Base-by-base conservation (phyloP, 1,140 invertebrate genomes). In the Monomorium pharaonis region DNA sequence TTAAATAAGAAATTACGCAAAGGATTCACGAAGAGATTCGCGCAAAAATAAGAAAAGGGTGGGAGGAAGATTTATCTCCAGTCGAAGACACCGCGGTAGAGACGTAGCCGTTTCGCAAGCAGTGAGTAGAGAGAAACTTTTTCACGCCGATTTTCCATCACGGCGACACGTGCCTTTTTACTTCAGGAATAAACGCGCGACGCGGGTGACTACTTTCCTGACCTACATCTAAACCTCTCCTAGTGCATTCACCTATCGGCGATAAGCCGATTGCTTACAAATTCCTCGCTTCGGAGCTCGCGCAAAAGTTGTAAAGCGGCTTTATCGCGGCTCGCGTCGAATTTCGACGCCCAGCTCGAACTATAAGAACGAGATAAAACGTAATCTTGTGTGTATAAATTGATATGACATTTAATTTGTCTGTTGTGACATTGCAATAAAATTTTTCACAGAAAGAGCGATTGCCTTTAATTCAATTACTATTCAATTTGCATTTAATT, bases 221-320 rank as follows among this genome's bases (percentile, higher is more conserved):
- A 87, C 92, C 92, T 86, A 92, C 88, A 88, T 92, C 56, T 42
- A 72, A 74, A 83, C 58, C 76, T 76, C 76, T 76, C 74, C 72
- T 80, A 83, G 88, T 92, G 88, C 90, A 87, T 93, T 93, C 89
- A 92, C 92, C 89, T 90, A 88, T 6, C 69, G 75, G 33, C 65
- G 88, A 92, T 91, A 88, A 89, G 78, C 60, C 58, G 60, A 72
- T 54, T 75, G 58, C 54, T 76, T 70, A 69, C 49, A 75, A 83
- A 60, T 78, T 80, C 58, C 60, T 84, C 42, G 24, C 54, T 49
- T 49, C 27, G n/a, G n/a, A n/a, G 16, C n/a, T 75, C 24, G 42
- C 49, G 37, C 10, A 83, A 74, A 74, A 83, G 37, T 83, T 56
- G 24, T 18, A 21, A 16, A 30, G 27, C 27, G 62, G 18, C 18